Evolutionary conservation across 1,140 invertebrate genomes (phyloP).

Genomic region (Aleiodes sp.): DNA sequence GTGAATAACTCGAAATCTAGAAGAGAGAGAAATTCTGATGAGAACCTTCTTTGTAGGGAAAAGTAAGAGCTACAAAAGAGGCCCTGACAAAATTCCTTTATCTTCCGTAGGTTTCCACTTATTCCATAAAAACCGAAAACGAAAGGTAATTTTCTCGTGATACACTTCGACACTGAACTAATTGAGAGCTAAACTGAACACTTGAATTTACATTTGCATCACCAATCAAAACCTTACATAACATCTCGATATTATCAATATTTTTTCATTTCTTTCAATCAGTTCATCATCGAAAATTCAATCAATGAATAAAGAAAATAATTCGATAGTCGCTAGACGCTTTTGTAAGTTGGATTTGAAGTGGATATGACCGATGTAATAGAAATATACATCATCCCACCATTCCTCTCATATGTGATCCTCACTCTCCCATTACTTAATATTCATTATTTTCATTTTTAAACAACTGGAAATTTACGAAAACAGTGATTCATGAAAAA

Average conservation of each 20-base stretch:
- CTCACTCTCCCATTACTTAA: not conserved
- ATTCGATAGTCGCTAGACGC: conserved; percentile 44
- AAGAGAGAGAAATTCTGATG: no score
- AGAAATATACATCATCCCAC: conserved; percentile 36
- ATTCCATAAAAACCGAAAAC: no score
- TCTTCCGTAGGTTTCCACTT: no score
- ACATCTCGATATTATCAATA: not conserved
- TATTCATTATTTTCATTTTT: not conserved
- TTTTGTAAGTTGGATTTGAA: conserved; percentile 49
- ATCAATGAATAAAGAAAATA: conserved; percentile 19
- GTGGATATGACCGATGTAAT: conserved; percentile 47
- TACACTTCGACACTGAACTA: no score
- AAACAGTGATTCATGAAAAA: conserved; percentile 11
- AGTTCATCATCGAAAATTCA: not conserved
- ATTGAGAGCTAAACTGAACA: no score
- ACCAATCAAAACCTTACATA: no score
- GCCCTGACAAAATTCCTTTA: no score
- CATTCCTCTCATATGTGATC: conserved; percentile 16
- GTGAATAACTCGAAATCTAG: no score
- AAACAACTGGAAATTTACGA: conserved; percentile 19
- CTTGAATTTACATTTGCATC: no score
- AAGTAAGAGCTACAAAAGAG: no score
- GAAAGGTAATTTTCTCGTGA: no score
- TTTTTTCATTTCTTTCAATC: not conserved
- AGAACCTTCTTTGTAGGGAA: no score